Percentiles rank a stretch among this genome's conserved stretches.
phyloP scores from a whole-genome alignment of 2,113 vertebrate species.

The Tonatia bakeri region DNA sequence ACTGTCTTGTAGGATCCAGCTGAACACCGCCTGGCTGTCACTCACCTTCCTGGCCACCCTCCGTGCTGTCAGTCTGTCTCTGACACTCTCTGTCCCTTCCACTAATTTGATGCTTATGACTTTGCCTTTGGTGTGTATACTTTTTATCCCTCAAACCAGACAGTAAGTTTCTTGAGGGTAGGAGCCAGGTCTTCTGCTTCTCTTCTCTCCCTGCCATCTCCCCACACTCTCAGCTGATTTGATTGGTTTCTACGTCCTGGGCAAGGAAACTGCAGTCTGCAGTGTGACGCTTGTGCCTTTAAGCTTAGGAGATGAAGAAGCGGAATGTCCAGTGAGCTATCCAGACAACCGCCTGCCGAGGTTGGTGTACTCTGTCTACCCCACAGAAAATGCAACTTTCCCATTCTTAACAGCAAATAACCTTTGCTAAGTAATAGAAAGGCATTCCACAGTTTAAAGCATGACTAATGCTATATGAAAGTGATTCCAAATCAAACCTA shows the following conservation, averaged over 20 bases:
- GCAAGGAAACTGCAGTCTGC: not conserved
- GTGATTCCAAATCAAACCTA: not conserved
- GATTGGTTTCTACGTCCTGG: not conserved
- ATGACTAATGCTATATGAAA: slow-evolving; percentile 5
- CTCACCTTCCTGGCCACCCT: not conserved
- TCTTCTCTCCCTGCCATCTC: not conserved
- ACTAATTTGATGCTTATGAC: not conserved
- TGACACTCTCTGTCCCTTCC: not conserved
- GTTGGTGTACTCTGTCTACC: no score
- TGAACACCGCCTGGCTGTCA: not conserved
- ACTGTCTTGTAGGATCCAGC: not conserved
- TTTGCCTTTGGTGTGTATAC: not conserved
- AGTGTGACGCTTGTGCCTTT: not conserved
- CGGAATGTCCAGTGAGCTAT: not conserved
- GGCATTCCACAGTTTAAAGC: not conserved
- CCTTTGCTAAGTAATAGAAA: not conserved
- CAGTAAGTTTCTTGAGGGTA: not conserved
- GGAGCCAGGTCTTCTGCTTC: not conserved
- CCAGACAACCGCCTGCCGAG: not conserved
- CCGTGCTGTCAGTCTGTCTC: not conserved
- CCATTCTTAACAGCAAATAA: not conserved
- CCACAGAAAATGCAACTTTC: not conserved
- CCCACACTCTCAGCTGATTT: not conserved
- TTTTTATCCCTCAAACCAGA: not conserved
- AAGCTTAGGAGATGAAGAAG: not conserved